Base-by-base conservation (phyloP, 2,888 invertebrate genomes). In the Lithophane semibrunnea region DNA sequence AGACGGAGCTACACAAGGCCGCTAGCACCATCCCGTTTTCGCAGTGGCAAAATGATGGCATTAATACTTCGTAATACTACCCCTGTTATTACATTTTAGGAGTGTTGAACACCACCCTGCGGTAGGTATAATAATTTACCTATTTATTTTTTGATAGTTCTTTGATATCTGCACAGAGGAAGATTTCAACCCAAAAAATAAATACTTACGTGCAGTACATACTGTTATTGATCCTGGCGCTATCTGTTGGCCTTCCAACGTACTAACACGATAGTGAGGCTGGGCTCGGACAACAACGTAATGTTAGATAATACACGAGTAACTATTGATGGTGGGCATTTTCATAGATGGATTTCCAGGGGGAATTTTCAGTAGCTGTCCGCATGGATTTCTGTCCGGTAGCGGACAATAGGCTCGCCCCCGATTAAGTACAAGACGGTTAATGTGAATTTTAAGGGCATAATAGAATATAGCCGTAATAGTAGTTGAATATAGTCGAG, bases 241-340 rank as follows among this genome's bases (percentile, higher is more conserved):
- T 44, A 67, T 60, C 79, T 79, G 42, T 76, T 42, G 16, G 42
- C 3, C 2, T 56, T 29, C 2, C 61, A 49, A 10, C 8, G 21
- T 18, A 82, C 47, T 54, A 42, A 44, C 3, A 21, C 49, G 1
- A 54, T 49, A 18, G 21, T 24, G 7, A 9, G 4, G 18, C n/a
- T 54, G 3, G 9, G 12, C 16, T n/a, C n/a, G n/a, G n/a, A n/a
- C n/a, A n/a, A n/a, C n/a, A n/a, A n/a, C n/a, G 5, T 8, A 49
- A 24, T 73, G 24, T 29, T 21, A 21, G 42, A 10, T 52, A 9
- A 52, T 52, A 3, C 52, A 18, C 8, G 52, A 52, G 54, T 56
- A n/a, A 56, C 52, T 9, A 52, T n/a, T n/a, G n/a, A 56, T 12
- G 56, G 56, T 56, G n/a, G 12, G 37, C 21, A 24, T 74, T 52